Evolutionary conservation across 2,113 vertebrate genomes (phyloP).

Genomic region (Stomatorhinus ivindoensis): DNA sequence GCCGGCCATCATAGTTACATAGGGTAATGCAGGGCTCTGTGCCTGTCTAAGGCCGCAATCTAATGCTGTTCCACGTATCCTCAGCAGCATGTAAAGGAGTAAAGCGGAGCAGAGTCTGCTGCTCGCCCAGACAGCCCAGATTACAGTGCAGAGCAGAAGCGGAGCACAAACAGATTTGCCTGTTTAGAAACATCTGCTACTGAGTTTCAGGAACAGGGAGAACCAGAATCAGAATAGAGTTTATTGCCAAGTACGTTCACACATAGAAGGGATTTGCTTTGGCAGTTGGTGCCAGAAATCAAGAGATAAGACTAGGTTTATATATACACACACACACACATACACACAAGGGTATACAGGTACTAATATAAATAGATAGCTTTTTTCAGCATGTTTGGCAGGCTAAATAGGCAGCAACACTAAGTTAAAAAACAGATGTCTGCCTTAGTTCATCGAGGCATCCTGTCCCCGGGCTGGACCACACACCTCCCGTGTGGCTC

Average conservation of each 20-base stretch:
- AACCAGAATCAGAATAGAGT: too few species aligned
- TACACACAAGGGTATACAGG: too few species aligned
- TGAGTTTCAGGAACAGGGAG: neutral
- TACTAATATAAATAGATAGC: too few species aligned
- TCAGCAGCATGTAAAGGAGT: neutral
- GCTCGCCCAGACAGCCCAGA: neutral
- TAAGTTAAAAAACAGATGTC: constrained; percentile 22
- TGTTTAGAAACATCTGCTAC: constrained; percentile 27
- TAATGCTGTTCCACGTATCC: neutral
- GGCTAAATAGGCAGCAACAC: neutral
- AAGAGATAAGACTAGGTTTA: too few species aligned
- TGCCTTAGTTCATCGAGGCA: neutral
- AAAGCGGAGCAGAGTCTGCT: neutral
- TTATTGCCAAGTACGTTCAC: too few species aligned
- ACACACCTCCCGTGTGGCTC: neutral
- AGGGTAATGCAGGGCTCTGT: neutral
- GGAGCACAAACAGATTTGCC: constrained; percentile 20
- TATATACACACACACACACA: too few species aligned
- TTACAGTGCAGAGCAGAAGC: constrained; percentile 11
- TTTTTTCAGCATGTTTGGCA: neutral
- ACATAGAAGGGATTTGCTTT: too few species aligned
- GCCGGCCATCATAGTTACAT: neutral
- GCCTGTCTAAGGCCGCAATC: neutral
- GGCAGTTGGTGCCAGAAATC: too few species aligned
- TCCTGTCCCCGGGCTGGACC: neutral